phyloP scores from a whole-genome alignment of 2,113 vertebrate species.

The Myrmecophaga tridactyla region DNA sequence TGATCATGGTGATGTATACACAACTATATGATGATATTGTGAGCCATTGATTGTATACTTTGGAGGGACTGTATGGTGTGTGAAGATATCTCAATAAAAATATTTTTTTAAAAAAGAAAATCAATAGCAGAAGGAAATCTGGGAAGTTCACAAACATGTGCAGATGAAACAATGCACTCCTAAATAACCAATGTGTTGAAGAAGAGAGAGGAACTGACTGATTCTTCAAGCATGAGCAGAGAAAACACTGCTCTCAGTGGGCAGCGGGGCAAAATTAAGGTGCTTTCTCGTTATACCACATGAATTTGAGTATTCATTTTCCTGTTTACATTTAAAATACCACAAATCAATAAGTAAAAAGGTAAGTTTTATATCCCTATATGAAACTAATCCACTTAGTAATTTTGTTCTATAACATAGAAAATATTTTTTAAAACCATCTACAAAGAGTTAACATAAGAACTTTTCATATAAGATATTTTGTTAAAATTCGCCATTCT shows the following conservation, averaged over 20 bases:
- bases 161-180: background rate
- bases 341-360: background rate
- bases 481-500: background rate
- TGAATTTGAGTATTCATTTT: background rate
- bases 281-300: background rate
- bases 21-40: no score
- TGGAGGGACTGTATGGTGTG: no score
- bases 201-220: background rate
- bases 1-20: no score
- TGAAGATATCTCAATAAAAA: no score
- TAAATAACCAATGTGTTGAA: background rate
- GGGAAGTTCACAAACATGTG: background rate
- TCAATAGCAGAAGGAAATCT: background rate
- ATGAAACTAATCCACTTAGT: background rate
- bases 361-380: background rate
- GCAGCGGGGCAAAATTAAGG: background rate
- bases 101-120: no score
- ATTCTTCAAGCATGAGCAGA: background rate
- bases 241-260: no score
- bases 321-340: background rate
- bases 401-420: background rate
- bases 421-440: background rate
- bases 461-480: background rate
- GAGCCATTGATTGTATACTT: no score
- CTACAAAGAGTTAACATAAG: background rate